Evolutionary conservation across 37 sponge, comb jelly and placozoan genomes (phyloP).

Genomic region (Haliclona indistincta): DNA sequence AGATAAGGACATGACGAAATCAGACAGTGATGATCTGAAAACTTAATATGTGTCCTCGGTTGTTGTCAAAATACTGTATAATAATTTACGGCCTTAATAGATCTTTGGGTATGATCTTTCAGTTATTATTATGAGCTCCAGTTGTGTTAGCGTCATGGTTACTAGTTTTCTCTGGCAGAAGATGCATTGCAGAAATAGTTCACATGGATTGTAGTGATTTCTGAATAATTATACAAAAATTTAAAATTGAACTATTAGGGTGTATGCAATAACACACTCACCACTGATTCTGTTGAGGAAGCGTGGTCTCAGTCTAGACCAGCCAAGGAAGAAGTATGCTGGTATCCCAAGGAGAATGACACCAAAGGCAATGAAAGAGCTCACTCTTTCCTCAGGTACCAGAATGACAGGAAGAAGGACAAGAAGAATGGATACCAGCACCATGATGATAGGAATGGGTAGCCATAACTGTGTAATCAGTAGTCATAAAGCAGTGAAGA

Average conservation of each 20-base stretch:
- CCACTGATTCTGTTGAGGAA: slow-evolving; percentile 38
- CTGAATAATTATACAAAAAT: background rate
- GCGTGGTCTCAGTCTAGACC: slow-evolving; percentile 60
- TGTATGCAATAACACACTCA: slow-evolving; percentile 12
- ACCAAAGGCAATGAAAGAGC: slow-evolving; percentile 44
- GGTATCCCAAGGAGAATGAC: slow-evolving; percentile 56
- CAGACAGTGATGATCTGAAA: too few species aligned
- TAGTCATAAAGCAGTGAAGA: background rate
- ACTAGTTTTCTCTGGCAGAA: too few species aligned
- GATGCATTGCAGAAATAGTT: background rate
- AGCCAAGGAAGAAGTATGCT: slow-evolving; percentile 66
- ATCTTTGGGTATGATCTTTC: too few species aligned
- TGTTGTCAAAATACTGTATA: too few species aligned
- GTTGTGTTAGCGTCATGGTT: too few species aligned
- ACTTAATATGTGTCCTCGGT: too few species aligned
- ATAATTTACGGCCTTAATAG: too few species aligned
- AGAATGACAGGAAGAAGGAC: slow-evolving; percentile 51
- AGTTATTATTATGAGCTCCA: too few species aligned
- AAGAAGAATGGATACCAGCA: slow-evolving; percentile 30
- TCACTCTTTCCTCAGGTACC: slow-evolving; percentile 1
- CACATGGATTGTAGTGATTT: background rate
- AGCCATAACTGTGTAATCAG: slow-evolving; percentile 25
- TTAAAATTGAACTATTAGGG: background rate
- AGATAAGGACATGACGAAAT: too few species aligned
- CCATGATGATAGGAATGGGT: slow-evolving; percentile 58